A percentile compares a stretch with the other conserved stretches of the same genome.
Conservation (phyloP, 2,888 invertebrate genomes). For the Drosophila neotestacea region DNA sequence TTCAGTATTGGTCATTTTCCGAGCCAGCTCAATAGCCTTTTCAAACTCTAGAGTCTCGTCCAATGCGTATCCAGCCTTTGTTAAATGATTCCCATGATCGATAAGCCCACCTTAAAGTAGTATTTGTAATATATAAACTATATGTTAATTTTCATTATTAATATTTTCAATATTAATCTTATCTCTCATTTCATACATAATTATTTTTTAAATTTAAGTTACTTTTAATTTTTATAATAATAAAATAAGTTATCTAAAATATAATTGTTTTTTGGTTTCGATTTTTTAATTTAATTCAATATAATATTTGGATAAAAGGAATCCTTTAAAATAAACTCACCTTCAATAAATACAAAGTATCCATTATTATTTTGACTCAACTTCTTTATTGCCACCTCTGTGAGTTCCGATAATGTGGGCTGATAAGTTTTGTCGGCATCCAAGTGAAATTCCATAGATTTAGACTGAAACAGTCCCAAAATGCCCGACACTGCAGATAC, state of each 20-base stretch:
- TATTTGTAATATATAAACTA: too few relatives aligned
- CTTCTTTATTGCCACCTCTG: conserved; percentile 87
- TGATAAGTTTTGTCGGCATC: conserved; percentile 80
- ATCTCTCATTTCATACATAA: too few relatives aligned
- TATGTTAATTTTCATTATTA: too few relatives aligned
- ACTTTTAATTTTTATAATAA: too few relatives aligned
- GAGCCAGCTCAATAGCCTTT: conserved; percentile 88
- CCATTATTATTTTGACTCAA: conserved; percentile 87
- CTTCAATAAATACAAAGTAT: conserved; percentile 91
- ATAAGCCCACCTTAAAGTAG: conserved; percentile 73
- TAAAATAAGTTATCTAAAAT: too few relatives aligned
- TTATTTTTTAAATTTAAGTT: too few relatives aligned
- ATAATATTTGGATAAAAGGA: too few relatives aligned
- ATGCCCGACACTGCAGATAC: conserved; percentile 42
- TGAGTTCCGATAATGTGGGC: conserved; percentile 89
- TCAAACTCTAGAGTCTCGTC: conserved; percentile 92
- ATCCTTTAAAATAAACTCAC: conserved; percentile 71
- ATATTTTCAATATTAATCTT: too few relatives aligned
- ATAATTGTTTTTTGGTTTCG: too few relatives aligned
- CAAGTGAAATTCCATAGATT: conserved; percentile 87
- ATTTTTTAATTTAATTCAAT: too few relatives aligned
- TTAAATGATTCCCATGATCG: conserved; percentile 87
- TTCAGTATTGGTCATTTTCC: conserved; percentile 87
- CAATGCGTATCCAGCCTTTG: conserved; percentile 88
- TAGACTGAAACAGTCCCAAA: conserved; percentile 87